Evolutionary conservation across 2,113 vertebrate species (phyloP).

Genomic region (Paralichthys olivaceus): DNA sequence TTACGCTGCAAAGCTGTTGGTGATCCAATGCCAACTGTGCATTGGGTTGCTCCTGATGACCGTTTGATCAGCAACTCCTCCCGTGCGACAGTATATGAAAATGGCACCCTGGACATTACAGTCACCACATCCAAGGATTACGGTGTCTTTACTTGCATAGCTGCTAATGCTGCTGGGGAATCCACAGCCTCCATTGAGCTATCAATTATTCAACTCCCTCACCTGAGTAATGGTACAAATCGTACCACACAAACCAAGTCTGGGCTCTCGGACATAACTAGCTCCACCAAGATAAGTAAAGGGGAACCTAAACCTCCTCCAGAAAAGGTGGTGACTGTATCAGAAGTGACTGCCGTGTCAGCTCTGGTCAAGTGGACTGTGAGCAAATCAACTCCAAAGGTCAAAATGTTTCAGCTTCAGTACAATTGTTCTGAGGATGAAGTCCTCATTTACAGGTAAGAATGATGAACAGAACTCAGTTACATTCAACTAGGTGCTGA

Average conservation of each 20-base stretch:
- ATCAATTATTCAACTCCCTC: constrained; percentile 95
- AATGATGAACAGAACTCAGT: constrained; percentile 1
- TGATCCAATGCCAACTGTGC: constrained; percentile 93
- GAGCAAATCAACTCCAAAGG: constrained; percentile 92
- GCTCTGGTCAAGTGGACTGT: constrained; percentile 95
- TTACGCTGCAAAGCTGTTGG: constrained; percentile 97
- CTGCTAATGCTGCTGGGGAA: constrained; percentile 95
- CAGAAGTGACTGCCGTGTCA: constrained; percentile 93
- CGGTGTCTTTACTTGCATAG: constrained; percentile 95
- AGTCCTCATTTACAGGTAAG: constrained; percentile 98
- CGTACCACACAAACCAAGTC: constrained; percentile 89
- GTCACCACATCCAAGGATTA: constrained; percentile 96
- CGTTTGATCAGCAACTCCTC: constrained; percentile 94
- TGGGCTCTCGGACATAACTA: constrained; percentile 94
- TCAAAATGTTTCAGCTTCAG: constrained; percentile 99
- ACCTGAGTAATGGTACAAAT: constrained; percentile 91
- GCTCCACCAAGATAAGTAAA: constrained; percentile 91
- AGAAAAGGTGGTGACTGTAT: constrained; percentile 90
- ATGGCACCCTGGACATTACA: constrained; percentile 94
- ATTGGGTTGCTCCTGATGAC: constrained; percentile 96
- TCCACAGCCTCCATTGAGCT: constrained; percentile 93
- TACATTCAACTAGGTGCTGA: background rate
- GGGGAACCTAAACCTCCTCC: constrained; percentile 88
- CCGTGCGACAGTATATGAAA: constrained; percentile 89
- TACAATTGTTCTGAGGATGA: constrained; percentile 98